phyloP scores from a whole-genome alignment of 2,113 vertebrate species.

The Hemiprocne comata region DNA sequence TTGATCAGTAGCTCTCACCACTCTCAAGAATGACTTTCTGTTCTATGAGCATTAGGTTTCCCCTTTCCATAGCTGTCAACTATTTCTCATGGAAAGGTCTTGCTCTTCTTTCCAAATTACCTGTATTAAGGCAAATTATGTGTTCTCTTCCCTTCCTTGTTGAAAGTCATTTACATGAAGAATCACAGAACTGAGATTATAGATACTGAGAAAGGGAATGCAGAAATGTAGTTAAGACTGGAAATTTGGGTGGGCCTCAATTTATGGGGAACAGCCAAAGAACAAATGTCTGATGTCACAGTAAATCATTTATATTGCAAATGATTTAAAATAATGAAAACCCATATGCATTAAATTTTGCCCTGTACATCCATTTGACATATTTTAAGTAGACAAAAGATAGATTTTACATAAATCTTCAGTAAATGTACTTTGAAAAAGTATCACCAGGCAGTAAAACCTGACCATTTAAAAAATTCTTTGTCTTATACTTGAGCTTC shows the following conservation, averaged over 20 bases:
- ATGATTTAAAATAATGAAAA: slow-evolving; percentile 69
- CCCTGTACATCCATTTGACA: slow-evolving; percentile 58
- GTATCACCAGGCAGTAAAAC: slow-evolving; percentile 30
- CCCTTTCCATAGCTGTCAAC: not conserved
- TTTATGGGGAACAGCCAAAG: slow-evolving; percentile 59
- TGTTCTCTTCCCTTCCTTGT: slow-evolving; percentile 12
- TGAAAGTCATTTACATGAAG: slow-evolving; percentile 57
- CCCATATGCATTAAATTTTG: slow-evolving; percentile 64
- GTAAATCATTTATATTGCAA: slow-evolving; percentile 63
- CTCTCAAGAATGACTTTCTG: slow-evolving; percentile 22
- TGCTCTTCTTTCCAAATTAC: slow-evolving; percentile 42
- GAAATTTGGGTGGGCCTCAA: slow-evolving; percentile 54
- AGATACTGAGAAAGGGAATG: slow-evolving; percentile 10
- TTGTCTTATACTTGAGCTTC: slow-evolving; percentile 16
- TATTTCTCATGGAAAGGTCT: slow-evolving; percentile 45
- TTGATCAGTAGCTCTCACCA: slow-evolving; percentile 6
- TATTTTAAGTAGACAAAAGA: slow-evolving; percentile 65
- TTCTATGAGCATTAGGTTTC: not conserved
- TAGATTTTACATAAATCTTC: slow-evolving; percentile 71
- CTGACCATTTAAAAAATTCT: slow-evolving; percentile 30
- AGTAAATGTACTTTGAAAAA: slow-evolving; percentile 46
- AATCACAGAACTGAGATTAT: slow-evolving; percentile 12
- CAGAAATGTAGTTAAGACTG: slow-evolving; percentile 3
- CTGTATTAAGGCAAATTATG: slow-evolving; percentile 55
- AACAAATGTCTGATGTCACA: slow-evolving; percentile 50